A percentile compares a stretch with the other conserved stretches of the same genome.
Evolutionary conservation across 2,113 vertebrate genomes (phyloP).

Genomic region (Xiphophorus maculatus): DNA sequence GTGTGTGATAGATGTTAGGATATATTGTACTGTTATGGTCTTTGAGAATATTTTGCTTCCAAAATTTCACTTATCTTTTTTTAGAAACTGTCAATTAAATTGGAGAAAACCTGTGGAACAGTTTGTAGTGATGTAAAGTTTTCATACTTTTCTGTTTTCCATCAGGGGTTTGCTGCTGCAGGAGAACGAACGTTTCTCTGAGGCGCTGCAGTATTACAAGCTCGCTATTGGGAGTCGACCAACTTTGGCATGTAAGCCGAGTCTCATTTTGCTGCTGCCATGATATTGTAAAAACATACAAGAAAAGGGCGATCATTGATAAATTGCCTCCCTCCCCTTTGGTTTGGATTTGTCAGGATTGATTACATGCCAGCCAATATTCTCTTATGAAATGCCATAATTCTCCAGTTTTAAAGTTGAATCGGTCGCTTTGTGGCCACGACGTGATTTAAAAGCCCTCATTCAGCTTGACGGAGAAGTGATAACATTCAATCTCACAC

Average conservation of each 20-base stretch:
- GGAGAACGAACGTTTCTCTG: constrained; percentile 90
- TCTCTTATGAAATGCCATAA: constrained; percentile 5
- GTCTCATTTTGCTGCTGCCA: neutral
- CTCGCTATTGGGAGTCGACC: constrained; percentile 95
- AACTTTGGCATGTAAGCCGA: constrained; percentile 95
- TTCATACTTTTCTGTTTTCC: constrained; percentile 7
- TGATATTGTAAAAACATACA: neutral
- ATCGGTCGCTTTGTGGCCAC: neutral
- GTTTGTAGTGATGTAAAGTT: neutral
- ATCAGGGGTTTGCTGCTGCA: constrained; percentile 94
- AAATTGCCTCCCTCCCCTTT: neutral
- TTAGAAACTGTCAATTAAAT: constrained; percentile 11
- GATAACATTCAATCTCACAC: constrained; percentile 49
- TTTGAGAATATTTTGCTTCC: constrained; percentile 8
- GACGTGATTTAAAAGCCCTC: neutral
- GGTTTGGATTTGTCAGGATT: constrained; percentile 7
- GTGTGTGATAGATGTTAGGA: constrained; percentile 36
- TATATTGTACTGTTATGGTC: neutral
- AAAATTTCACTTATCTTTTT: constrained; percentile 9
- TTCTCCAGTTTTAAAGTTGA: constrained; percentile 21
- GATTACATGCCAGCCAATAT: constrained; percentile 12
- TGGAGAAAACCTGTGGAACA: neutral
- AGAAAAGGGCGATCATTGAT: neutral
- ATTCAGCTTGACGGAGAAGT: constrained; percentile 24
- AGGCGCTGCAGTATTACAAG: constrained; percentile 96